Conservation (phyloP, 2,888 invertebrate species). For the Alloscopus bannaensis region DNA sequence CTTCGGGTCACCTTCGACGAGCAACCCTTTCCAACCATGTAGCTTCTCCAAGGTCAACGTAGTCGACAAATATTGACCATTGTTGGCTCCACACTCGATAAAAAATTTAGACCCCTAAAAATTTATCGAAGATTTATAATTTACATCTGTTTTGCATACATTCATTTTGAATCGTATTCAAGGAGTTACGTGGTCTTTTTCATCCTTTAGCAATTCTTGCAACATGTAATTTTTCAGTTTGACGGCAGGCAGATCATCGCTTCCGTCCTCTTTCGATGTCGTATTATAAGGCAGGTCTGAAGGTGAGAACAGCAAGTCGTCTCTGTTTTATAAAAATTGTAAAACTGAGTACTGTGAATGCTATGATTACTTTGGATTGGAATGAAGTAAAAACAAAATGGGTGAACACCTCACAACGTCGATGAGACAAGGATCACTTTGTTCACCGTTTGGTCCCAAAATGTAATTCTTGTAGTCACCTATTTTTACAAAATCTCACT, state of each 20-base stretch:
- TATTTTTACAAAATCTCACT: no score
- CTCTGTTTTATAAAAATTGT: no score
- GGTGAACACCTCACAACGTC: background rate
- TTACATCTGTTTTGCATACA: no score
- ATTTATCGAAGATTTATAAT: no score
- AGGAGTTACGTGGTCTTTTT: background rate
- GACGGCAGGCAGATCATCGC: no score
- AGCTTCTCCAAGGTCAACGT: conserved; percentile 40
- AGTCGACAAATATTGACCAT: conserved; percentile 38
- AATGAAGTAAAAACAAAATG: no score
- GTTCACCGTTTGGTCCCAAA: background rate
- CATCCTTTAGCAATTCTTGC: conserved; percentile 12
- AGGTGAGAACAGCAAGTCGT: background rate
- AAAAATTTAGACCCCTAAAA: conserved; percentile 33
- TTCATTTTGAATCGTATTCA: no score
- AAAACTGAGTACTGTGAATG: no score
- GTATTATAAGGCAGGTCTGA: background rate
- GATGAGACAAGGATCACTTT: conserved; percentile 13
- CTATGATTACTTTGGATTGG: no score
- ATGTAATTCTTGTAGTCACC: conserved; percentile 14
- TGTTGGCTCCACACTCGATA: conserved; percentile 43
- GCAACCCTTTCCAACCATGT: conserved; percentile 47
- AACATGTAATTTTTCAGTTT: no score
- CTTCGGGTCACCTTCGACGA: conserved; percentile 27
- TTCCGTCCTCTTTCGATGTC: no score